phyloP scores from a whole-genome alignment of 1,140 invertebrate genomes.

The Drosophila micromelanica region DNA sequence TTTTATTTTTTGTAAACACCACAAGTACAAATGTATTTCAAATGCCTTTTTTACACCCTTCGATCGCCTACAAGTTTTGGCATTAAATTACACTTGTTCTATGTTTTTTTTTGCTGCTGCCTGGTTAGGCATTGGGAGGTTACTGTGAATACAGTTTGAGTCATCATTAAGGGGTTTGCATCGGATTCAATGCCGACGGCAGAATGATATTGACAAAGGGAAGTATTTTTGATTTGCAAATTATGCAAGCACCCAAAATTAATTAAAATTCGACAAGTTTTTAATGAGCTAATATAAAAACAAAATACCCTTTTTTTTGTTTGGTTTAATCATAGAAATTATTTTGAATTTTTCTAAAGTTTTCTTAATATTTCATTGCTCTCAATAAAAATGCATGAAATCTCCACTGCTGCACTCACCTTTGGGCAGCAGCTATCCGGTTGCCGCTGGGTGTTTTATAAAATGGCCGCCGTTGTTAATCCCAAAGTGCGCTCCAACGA shows the following conservation, averaged over 20 bases:
- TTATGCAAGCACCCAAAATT: neutral
- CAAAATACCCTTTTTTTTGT: no score
- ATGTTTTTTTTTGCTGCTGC: slow-evolving; percentile 7
- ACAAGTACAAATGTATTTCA: slow-evolving; percentile 62
- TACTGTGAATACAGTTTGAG: slow-evolving; percentile 37
- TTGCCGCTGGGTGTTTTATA: slow-evolving; percentile 70
- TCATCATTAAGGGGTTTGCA: slow-evolving; percentile 12
- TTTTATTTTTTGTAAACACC: slow-evolving; percentile 17
- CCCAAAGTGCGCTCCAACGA: slow-evolving; percentile 36
- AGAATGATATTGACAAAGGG: slow-evolving; percentile 15
- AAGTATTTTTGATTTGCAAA: slow-evolving; percentile 12
- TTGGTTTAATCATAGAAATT: no score
- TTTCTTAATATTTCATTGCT: no score
- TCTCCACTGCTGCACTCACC: slow-evolving; percentile 49
- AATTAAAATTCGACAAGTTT: no score
- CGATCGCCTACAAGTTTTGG: slow-evolving; percentile 60
- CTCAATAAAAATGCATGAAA: no score
- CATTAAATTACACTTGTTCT: slow-evolving; percentile 72
- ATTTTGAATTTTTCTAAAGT: no score
- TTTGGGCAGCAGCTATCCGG: slow-evolving; percentile 74
- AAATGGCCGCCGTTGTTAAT: slow-evolving; percentile 70
- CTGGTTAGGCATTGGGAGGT: slow-evolving; percentile 17
- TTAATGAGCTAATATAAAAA: no score
- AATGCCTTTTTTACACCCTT: slow-evolving; percentile 36
- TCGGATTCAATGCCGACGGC: slow-evolving; percentile 46